Conservation (phyloP, 2,113 vertebrate genomes). For the Tenebrosternarchus preto region DNA sequence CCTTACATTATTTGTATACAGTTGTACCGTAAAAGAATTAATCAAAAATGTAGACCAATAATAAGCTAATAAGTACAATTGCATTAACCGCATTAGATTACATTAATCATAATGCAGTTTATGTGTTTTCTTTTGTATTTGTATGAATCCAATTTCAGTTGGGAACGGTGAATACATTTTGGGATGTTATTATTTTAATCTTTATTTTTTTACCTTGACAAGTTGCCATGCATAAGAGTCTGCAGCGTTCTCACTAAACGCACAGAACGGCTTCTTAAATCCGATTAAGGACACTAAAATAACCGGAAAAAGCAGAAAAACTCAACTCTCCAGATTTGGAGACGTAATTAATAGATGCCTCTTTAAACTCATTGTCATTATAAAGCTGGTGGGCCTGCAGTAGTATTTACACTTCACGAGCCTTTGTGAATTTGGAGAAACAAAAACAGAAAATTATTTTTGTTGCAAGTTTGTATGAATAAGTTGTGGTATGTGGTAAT, state of each 20-base stretch:
- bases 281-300: neutral
- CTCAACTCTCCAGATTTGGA: neutral
- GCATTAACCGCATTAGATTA: neutral
- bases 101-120: neutral
- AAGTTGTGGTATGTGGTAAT: neutral
- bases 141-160: neutral
- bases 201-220: neutral
- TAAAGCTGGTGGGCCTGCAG: conserved; percentile 5
- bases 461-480: neutral
- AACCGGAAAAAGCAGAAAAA: neutral
- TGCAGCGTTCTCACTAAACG: neutral
- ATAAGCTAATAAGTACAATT: neutral
- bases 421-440: neutral
- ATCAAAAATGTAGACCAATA: too few relatives aligned
- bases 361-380: neutral
- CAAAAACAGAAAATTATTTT: neutral
- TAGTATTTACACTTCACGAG: neutral
- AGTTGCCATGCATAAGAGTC: neutral
- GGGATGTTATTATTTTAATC: neutral
- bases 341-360: neutral
- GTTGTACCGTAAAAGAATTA: neutral
- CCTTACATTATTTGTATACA: neutral
- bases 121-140: neutral
- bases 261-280: too few relatives aligned
- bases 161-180: neutral